phyloP scores from a whole-genome alignment of 2,797 vertebrate genomes.

The Lates japonicus region DNA sequence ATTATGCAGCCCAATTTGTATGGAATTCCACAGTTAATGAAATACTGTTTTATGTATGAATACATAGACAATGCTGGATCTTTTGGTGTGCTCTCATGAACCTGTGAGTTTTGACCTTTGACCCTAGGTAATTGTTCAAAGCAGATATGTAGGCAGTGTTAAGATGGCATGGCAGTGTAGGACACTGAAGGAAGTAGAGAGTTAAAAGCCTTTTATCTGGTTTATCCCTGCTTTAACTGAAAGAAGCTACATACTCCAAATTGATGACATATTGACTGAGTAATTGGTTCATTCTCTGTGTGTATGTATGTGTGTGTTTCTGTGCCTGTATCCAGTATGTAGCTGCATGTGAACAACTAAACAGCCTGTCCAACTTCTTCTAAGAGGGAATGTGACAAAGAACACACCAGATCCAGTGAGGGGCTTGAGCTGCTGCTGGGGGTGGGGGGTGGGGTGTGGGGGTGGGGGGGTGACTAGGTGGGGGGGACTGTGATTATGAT shows the following conservation, averaged over 20 bases:
- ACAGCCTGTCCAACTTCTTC: conserved; percentile 59
- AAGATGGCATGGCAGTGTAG: neutral
- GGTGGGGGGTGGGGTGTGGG: neutral
- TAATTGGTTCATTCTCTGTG: conserved; percentile 31
- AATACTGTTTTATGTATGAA: conserved; percentile 66
- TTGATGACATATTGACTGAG: conserved; percentile 1
- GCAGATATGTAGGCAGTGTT: conserved; percentile 9
- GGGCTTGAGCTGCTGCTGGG: conserved; percentile 19
- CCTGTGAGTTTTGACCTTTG: conserved; percentile 37
- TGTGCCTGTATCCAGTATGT: conserved; percentile 23
- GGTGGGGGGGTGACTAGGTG: neutral
- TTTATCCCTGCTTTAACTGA: conserved; percentile 7
- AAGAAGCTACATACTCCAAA: conserved; percentile 4
- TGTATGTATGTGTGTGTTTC: conserved; percentile 11
- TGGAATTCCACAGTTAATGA: conserved; percentile 81
- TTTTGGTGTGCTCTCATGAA: conserved; percentile 37
- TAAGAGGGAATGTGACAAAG: conserved; percentile 65
- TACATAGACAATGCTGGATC: conserved; percentile 48
- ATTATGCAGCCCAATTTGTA: conserved; percentile 79
- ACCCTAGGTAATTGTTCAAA: conserved; percentile 24
- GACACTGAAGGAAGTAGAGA: conserved; percentile 9
- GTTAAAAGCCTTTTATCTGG: conserved; percentile 31
- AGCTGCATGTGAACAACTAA: conserved; percentile 41
- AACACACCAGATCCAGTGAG: conserved; percentile 57
- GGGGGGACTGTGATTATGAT: conserved; percentile 68